A percentile compares a stretch with the other conserved stretches of the same genome.
Evolutionary conservation across 2,797 vertebrate species (phyloP).

Genomic region (Leptodactylus fallax): DNA sequence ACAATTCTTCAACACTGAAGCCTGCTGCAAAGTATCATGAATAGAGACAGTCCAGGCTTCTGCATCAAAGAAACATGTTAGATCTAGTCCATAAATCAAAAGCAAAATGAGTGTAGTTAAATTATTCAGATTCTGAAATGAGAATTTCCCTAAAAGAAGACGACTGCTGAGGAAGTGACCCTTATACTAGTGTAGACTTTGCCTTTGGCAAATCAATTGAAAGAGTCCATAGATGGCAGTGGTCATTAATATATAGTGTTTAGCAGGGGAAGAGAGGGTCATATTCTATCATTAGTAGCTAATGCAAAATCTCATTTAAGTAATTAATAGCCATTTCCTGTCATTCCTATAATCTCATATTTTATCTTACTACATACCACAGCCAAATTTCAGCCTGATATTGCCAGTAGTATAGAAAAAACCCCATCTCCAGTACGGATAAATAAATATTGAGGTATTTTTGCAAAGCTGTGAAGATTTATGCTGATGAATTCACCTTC

Average conservation of each 20-base stretch:
- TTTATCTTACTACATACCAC: neutral
- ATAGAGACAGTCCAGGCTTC: constrained; percentile 2
- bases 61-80: constrained; percentile 24
- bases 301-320: constrained; percentile 21
- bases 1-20: constrained; percentile 38
- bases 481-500: constrained; percentile 30
- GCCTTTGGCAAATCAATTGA: constrained; percentile 50
- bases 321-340: constrained; percentile 39
- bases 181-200: constrained; percentile 44
- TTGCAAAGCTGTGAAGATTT: constrained; percentile 25
- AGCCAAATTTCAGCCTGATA: constrained; percentile 5
- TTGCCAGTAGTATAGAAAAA: neutral
- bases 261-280: neutral
- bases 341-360: neutral
- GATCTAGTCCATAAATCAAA: constrained; percentile 54
- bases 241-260: constrained; percentile 31
- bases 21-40: neutral
- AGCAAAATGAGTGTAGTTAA: constrained; percentile 43
- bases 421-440: neutral
- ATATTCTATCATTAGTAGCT: neutral
- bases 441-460: constrained; percentile 45
- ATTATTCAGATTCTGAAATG: constrained; percentile 60
- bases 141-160: constrained; percentile 54
- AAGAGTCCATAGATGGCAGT: constrained; percentile 31
- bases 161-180: constrained; percentile 44